A percentile compares a stretch with the other conserved stretches of the same genome.
Conservation (phyloP, 2,888 invertebrate species). For the Trachelus iudaicus region DNA sequence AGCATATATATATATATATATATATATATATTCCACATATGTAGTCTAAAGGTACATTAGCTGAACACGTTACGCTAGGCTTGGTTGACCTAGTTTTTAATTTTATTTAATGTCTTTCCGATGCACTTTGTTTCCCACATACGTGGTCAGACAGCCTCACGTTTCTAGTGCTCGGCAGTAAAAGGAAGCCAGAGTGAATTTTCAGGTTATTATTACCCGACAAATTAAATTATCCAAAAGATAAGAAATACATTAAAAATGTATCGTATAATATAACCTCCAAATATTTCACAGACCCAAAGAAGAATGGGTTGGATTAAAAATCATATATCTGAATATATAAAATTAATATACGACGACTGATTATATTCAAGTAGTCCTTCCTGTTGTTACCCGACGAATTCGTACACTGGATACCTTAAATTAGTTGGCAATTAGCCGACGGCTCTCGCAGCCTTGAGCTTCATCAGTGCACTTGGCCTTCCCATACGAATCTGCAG, state of each 20-base stretch:
- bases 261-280: neutral
- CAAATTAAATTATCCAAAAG: neutral
- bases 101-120: slow-evolving; percentile 15
- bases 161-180: neutral
- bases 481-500: slow-evolving; percentile 21
- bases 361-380: neutral
- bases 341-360: neutral
- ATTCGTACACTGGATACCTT: slow-evolving; percentile 1
- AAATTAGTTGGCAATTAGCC: slow-evolving; percentile 51
- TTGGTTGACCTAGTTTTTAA: slow-evolving; percentile 26
- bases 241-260: neutral
- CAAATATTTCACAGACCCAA: neutral
- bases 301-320: neutral
- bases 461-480: slow-evolving; percentile 36
- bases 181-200: neutral
- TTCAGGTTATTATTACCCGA: neutral
- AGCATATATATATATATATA: neutral
- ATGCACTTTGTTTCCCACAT: neutral
- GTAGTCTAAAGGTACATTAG: neutral
- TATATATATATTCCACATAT: neutral
- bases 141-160: neutral
- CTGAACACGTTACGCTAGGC: slow-evolving; percentile 1
- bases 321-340: neutral
- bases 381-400: neutral
- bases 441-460: slow-evolving; percentile 32